These are phyloP conservation scores for Percopsis transmontana DNA, from an alignment of 2,113 vertebrate genomes.

Conservation along the genomic window DNA sequence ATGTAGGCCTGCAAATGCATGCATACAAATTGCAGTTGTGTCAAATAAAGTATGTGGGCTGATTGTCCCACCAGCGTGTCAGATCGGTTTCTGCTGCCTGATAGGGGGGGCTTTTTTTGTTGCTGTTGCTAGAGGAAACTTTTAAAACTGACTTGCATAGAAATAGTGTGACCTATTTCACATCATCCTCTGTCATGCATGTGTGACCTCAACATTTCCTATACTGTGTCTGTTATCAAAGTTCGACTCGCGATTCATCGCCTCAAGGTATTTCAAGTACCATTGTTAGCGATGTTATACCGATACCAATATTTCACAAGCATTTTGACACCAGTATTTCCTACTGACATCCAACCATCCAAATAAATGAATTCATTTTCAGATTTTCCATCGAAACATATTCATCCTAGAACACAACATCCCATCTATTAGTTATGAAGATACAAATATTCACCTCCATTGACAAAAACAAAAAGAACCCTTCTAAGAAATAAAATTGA, in stretches of 20 bases:
- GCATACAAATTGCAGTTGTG: too few species aligned
- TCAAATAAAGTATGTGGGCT: conserved; percentile 56
- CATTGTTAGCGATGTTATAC: background rate
- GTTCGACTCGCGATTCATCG: conserved; percentile 33
- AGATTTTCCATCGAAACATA: too few species aligned
- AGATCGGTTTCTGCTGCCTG: too few species aligned
- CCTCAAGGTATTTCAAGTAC: background rate
- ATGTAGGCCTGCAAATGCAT: too few species aligned
- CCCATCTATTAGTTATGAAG: too few species aligned
- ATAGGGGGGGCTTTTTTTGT: too few species aligned
- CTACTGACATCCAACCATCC: too few species aligned
- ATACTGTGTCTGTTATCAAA: conserved; percentile 40
- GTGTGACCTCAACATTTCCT: conserved; percentile 27
- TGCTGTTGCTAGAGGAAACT: conserved; percentile 20
- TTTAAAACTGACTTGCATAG: conserved; percentile 33
- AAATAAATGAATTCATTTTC: too few species aligned
- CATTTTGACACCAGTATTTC: too few species aligned
- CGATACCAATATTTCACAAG: background rate
- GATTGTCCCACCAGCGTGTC: too few species aligned
- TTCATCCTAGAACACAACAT: too few species aligned
- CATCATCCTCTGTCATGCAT: conserved; percentile 16
- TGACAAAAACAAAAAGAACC: conserved; percentile 27
- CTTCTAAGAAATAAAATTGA: conserved; percentile 11
- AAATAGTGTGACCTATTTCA: conserved; percentile 36
- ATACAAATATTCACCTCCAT: background rate